A percentile compares a stretch with the other conserved stretches of the same genome.
These are phyloP conservation scores for Pentalonia nigronervosa DNA, from an alignment of 1,140 invertebrate species.

Conservation along the genomic window DNA sequence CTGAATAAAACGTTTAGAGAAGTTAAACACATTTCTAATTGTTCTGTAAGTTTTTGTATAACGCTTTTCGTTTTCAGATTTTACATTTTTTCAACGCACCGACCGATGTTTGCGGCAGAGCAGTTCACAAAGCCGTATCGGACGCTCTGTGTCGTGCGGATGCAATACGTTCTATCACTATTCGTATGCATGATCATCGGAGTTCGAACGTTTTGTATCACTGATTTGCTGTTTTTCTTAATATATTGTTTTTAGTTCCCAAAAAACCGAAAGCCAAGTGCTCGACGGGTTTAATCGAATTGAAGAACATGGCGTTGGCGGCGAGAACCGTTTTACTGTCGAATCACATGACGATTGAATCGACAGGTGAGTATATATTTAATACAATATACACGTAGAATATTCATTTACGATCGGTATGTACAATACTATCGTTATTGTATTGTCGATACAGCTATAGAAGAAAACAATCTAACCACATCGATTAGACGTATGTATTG, in stretches of 20 bases:
- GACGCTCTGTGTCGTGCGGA: not conserved
- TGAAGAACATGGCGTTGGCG: not conserved
- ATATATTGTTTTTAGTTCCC: constrained; percentile 13
- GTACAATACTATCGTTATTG: too few relatives aligned
- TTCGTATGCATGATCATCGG: not conserved
- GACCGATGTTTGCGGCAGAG: constrained; percentile 1
- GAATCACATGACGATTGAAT: constrained; percentile 23
- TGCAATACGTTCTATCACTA: constrained; percentile 33
- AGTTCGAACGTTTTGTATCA: not conserved
- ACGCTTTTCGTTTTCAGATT: not conserved
- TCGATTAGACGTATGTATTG: too few relatives aligned
- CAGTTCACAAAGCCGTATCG: not conserved
- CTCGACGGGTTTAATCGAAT: constrained; percentile 42
- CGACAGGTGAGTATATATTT: constrained; percentile 11
- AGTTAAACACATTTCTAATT: not conserved
- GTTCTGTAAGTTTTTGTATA: not conserved
- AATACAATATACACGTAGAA: not conserved
- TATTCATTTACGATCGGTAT: too few relatives aligned
- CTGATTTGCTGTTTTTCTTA: not conserved
- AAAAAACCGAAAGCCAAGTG: constrained; percentile 28
- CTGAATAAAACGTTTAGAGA: not conserved
- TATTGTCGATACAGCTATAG: too few relatives aligned
- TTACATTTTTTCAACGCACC: constrained; percentile 53
- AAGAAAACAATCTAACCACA: too few relatives aligned
- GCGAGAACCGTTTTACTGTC: not conserved